These are phyloP conservation scores for Cataglyphis rosenhaueri DNA, from an alignment of 2,888 invertebrate genomes.

Conservation along the genomic window DNA sequence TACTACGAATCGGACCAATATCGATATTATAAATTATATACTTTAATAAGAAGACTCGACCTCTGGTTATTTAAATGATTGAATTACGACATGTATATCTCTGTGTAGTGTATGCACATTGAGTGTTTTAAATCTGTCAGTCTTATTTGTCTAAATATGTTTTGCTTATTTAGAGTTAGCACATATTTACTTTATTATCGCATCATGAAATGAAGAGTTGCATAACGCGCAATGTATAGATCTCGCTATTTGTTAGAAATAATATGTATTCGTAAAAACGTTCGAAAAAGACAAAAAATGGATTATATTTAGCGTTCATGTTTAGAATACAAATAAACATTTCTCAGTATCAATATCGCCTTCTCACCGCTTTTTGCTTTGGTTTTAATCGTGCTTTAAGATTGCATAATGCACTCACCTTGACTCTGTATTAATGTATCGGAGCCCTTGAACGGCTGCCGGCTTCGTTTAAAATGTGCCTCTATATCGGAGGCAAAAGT, in stretches of 20 bases:
- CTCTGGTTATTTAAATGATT: slow-evolving; percentile 40
- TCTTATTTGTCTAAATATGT: slow-evolving; percentile 11
- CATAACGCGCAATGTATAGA: slow-evolving; percentile 20
- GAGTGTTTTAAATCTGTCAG: background rate
- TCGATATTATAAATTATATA: slow-evolving; percentile 6
- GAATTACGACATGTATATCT: background rate
- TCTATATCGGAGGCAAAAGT: background rate
- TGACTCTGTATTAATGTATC: slow-evolving; percentile 55
- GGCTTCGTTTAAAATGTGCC: slow-evolving; percentile 6
- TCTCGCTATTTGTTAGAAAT: background rate
- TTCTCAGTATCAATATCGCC: background rate
- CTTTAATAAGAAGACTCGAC: background rate
- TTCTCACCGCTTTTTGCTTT: background rate
- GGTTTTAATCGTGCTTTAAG: slow-evolving; percentile 30
- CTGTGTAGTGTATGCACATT: background rate
- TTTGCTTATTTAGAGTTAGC: slow-evolving; percentile 25
- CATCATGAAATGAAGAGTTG: background rate
- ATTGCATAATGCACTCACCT: slow-evolving; percentile 45
- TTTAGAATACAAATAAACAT: background rate
- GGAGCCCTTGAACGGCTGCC: slow-evolving; percentile 32
- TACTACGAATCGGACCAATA: background rate
- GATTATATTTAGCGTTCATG: background rate
- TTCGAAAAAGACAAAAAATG: background rate
- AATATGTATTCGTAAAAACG: background rate
- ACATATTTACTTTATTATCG: slow-evolving; percentile 14